phyloP scores from a whole-genome alignment of 2,797 vertebrate genomes.

The Cryptoblepharus egeriae region DNA sequence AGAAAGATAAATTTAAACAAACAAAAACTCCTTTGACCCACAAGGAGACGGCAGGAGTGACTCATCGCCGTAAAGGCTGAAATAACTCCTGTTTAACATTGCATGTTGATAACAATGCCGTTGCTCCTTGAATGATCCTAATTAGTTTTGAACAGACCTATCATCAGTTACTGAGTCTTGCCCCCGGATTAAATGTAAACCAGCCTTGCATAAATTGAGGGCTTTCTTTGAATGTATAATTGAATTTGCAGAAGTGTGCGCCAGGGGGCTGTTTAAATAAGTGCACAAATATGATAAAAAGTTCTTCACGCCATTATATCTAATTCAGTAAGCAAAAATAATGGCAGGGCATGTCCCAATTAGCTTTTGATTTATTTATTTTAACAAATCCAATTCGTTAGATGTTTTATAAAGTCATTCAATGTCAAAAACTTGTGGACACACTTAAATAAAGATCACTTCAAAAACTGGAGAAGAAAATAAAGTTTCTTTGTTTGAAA shows the following conservation, averaged over 20 bases:
- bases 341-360: constrained; percentile 80
- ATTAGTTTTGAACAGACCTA: constrained; percentile 76
- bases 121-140: constrained; percentile 73
- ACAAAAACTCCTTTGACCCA: constrained; percentile 32
- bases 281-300: constrained; percentile 83
- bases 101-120: constrained; percentile 60
- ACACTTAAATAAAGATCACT: constrained; percentile 62
- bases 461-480: constrained; percentile 55
- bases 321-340: constrained; percentile 85
- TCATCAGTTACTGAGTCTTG: constrained; percentile 69
- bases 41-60: background rate
- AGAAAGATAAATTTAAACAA: constrained; percentile 29
- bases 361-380: constrained; percentile 84
- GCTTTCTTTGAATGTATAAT: constrained; percentile 80
- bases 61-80: constrained; percentile 49
- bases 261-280: constrained; percentile 83
- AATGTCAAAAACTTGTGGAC: constrained; percentile 78
- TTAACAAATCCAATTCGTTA: constrained; percentile 83
- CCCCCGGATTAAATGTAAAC: constrained; percentile 79
- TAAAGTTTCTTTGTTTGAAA: background rate
- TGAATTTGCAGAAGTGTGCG: constrained; percentile 79
- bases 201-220: constrained; percentile 80
- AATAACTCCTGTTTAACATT: constrained; percentile 59
- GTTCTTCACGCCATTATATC: constrained; percentile 78
- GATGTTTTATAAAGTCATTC: constrained; percentile 83